A percentile compares a stretch with the other conserved stretches of the same genome.
These are phyloP conservation scores for Heteropelma amictum DNA, from an alignment of 2,888 invertebrate genomes.

Conservation along the genomic window DNA sequence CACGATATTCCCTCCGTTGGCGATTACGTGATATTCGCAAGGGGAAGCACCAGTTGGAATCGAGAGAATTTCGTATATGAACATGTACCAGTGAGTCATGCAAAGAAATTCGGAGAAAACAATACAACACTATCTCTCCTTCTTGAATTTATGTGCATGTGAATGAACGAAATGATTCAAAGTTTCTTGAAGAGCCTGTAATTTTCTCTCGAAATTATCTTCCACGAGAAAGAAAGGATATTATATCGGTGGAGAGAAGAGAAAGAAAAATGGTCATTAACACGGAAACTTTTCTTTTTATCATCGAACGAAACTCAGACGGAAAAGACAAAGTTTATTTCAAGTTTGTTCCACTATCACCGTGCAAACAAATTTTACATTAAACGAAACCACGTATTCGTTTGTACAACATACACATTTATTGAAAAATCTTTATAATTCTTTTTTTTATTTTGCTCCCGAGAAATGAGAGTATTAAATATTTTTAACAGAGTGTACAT, in stretches of 20 bases:
- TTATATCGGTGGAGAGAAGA: not conserved
- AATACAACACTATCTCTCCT: not conserved
- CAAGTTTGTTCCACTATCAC: too few species aligned
- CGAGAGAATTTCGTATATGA: slow-evolving; percentile 10
- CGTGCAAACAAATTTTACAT: too few species aligned
- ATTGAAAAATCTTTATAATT: too few species aligned
- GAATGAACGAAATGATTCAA: slow-evolving; percentile 5
- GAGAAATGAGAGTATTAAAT: too few species aligned
- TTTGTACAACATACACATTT: too few species aligned
- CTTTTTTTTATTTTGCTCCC: too few species aligned
- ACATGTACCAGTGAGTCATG: slow-evolving; percentile 29
- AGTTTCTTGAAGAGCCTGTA: too few species aligned
- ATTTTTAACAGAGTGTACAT: too few species aligned
- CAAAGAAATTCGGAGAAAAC: slow-evolving; percentile 28
- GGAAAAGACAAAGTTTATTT: too few species aligned
- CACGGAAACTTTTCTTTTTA: not conserved
- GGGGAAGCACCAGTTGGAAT: slow-evolving; percentile 17
- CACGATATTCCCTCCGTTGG: slow-evolving; percentile 41
- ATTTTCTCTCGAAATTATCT: not conserved
- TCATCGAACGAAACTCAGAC: too few species aligned
- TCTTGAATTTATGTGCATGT: slow-evolving; percentile 16
- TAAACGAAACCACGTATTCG: too few species aligned
- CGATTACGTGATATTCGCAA: slow-evolving; percentile 45
- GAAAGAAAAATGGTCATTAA: too few species aligned
- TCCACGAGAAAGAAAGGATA: not conserved